Evolutionary conservation across 2,888 invertebrate species (phyloP).

Genomic region (Eupithecia subumbrata): DNA sequence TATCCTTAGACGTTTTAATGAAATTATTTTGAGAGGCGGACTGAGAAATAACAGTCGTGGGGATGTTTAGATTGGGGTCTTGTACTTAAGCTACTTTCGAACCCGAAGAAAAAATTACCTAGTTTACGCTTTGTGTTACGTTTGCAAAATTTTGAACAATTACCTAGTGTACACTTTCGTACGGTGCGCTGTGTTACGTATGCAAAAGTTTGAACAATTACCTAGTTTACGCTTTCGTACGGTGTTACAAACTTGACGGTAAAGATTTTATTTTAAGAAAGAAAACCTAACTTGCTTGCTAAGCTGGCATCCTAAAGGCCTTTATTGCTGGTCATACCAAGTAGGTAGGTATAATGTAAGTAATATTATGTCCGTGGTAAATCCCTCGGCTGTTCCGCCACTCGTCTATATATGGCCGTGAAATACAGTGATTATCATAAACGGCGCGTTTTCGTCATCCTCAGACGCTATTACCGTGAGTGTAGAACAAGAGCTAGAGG

Average conservation of each 20-base stretch:
- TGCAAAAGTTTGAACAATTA: too few relatives aligned
- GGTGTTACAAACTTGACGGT: too few relatives aligned
- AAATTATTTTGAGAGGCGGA: conserved; percentile 35
- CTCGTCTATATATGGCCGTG: conserved; percentile 67
- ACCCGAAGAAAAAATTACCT: too few relatives aligned
- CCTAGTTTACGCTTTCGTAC: too few relatives aligned
- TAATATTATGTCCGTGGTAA: conserved; percentile 46
- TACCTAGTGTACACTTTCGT: too few relatives aligned
- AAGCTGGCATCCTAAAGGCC: background rate
- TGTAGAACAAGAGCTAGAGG: conserved; percentile 29
- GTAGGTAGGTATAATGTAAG: background rate
- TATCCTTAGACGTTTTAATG: conserved; percentile 34
- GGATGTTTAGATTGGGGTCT: background rate
- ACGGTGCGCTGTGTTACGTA: too few relatives aligned
- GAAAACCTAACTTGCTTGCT: too few relatives aligned
- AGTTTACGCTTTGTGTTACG: too few relatives aligned
- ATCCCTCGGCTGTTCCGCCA: conserved; percentile 58
- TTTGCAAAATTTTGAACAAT: too few relatives aligned
- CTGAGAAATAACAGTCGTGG: conserved; percentile 15
- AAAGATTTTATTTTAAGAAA: too few relatives aligned
- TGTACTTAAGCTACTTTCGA: too few relatives aligned
- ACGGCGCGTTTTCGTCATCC: conserved; percentile 73
- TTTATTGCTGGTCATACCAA: background rate
- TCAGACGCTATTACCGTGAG: conserved; percentile 59
- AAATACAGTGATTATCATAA: conserved; percentile 78